A percentile compares a stretch with the other conserved stretches of the same genome.
Conservation (phyloP, 1,140 invertebrate species). For the Eciton burchellii region DNA sequence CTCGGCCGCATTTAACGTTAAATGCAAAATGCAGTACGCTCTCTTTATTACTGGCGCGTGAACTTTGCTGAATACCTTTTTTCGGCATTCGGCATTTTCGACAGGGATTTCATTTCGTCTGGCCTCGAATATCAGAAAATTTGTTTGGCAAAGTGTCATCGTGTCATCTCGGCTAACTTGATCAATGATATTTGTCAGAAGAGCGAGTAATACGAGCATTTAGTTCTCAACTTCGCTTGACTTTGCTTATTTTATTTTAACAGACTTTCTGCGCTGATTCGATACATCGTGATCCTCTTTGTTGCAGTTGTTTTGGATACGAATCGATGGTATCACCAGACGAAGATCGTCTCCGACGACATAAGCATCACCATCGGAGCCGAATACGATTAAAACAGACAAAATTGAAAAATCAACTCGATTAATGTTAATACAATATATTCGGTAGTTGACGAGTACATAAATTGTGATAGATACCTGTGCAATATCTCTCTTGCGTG, state of each 20-base stretch:
- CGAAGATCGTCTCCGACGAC: constrained; percentile 93
- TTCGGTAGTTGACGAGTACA: no score
- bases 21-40: background rate
- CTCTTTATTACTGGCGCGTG: no score
- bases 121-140: no score
- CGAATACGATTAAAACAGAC: constrained; percentile 92
- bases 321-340: constrained; percentile 98
- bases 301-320: constrained; percentile 96
- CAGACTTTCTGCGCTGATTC: background rate
- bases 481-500: no score
- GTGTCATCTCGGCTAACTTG: no score
- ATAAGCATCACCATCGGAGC: constrained; percentile 98
- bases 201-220: no score
- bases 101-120: background rate
- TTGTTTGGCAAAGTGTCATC: no score
- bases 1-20: background rate
- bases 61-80: background rate
- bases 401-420: background rate
- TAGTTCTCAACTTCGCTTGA: background rate
- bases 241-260: background rate
- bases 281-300: constrained; percentile 13
- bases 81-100: background rate
- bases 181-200: no score
- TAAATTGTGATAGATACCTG: no score
- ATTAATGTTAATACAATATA: constrained; percentile 1